phyloP scores from a whole-genome alignment of 1,140 invertebrate species.

The Drosophila nasuta region DNA sequence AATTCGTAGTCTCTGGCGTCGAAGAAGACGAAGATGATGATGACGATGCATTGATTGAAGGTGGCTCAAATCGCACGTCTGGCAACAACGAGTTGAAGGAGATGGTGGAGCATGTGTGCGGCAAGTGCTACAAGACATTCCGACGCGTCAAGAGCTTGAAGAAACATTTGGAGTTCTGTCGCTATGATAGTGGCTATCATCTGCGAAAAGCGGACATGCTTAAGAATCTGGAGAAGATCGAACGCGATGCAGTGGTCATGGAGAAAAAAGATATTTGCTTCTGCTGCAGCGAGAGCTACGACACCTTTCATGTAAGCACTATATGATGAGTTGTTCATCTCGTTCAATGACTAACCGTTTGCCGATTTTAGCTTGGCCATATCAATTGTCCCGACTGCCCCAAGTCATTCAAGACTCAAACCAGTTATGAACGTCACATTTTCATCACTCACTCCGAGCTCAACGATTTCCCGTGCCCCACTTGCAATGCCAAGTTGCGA shows the following conservation, averaged over 20 bases:
- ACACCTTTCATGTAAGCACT: slow-evolving; percentile 79
- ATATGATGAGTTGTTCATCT: background rate
- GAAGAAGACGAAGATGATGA: slow-evolving; percentile 56
- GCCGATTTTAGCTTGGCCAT: slow-evolving; percentile 67
- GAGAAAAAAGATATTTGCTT: slow-evolving; percentile 82
- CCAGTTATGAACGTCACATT: slow-evolving; percentile 81
- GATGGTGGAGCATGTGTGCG: slow-evolving; percentile 82
- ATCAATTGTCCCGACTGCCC: slow-evolving; percentile 84
- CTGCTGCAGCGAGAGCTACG: slow-evolving; percentile 81
- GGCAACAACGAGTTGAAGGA: slow-evolving; percentile 58
- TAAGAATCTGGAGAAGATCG: slow-evolving; percentile 82
- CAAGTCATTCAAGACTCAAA: slow-evolving; percentile 83
- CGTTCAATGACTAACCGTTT: background rate
- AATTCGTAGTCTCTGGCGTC: slow-evolving; percentile 53
- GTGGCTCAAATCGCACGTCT: slow-evolving; percentile 6
- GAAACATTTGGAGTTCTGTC: slow-evolving; percentile 81
- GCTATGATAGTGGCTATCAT: slow-evolving; percentile 80
- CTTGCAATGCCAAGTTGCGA: slow-evolving; percentile 82
- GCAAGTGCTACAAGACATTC: slow-evolving; percentile 83
- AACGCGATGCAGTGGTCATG: slow-evolving; percentile 77
- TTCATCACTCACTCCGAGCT: slow-evolving; percentile 81
- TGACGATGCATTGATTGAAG: slow-evolving; percentile 34
- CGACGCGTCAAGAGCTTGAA: slow-evolving; percentile 73
- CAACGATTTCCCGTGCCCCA: slow-evolving; percentile 72
- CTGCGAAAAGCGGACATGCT: slow-evolving; percentile 79